phyloP scores from a whole-genome alignment of 2,888 invertebrate genomes.

The Troilus luridus region DNA sequence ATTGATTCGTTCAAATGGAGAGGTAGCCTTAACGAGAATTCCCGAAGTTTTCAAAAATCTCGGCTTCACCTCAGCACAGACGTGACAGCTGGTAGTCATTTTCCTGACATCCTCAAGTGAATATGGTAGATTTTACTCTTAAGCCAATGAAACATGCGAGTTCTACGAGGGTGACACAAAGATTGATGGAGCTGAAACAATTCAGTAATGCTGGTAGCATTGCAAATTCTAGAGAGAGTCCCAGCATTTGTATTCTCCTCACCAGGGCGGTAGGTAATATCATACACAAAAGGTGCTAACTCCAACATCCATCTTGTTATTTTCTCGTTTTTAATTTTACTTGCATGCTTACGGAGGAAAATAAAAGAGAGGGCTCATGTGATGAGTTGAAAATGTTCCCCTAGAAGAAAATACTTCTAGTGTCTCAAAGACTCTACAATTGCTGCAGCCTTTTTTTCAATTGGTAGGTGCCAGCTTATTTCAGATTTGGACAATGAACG shows the following conservation, averaged over 20 bases:
- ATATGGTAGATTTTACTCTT: background rate
- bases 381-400: background rate
- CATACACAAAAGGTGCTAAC: background rate
- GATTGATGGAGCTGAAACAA: too few relatives aligned
- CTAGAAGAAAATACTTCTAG: background rate
- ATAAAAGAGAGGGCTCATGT: background rate
- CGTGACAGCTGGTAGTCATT: too few relatives aligned
- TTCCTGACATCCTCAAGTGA: too few relatives aligned
- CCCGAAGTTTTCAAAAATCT: too few relatives aligned
- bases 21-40: too few relatives aligned
- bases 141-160: background rate
- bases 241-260: too few relatives aligned
- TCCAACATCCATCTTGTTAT: background rate
- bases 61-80: too few relatives aligned
- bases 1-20: too few relatives aligned
- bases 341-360: background rate
- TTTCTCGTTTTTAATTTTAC: background rate
- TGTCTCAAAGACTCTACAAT: background rate
- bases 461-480: background rate
- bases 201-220: too few relatives aligned
- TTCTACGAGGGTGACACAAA: background rate
- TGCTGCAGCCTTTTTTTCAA: background rate
- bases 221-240: too few relatives aligned
- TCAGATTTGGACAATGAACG: background rate
- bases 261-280: too few relatives aligned